Conservation (phyloP, 2,888 invertebrate genomes). For the Synanthedon vespiformis region DNA sequence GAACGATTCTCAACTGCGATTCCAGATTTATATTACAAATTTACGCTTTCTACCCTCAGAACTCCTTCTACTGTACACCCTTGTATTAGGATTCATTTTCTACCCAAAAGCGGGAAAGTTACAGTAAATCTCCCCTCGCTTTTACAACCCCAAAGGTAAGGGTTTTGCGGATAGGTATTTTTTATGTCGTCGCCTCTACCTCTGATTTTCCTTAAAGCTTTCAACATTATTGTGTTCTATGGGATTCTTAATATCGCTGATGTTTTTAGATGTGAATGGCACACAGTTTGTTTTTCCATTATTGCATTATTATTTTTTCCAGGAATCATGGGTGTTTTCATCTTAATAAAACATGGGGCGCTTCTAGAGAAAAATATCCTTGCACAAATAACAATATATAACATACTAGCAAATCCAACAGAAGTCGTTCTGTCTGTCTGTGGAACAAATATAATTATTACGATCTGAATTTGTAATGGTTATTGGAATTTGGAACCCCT, state of each 20-base stretch:
- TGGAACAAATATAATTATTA: no score
- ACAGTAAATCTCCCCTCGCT: constrained; percentile 8
- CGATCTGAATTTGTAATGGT: no score
- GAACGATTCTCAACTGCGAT: constrained; percentile 42
- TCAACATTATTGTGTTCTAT: neutral
- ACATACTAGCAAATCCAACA: no score
- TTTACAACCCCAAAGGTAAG: constrained; percentile 32
- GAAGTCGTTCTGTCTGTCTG: no score
- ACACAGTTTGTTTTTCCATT: no score
- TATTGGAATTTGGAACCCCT: no score
- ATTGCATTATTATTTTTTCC: no score
- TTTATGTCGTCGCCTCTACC: constrained; percentile 21
- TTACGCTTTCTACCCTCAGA: constrained; percentile 7
- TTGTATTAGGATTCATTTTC: neutral
- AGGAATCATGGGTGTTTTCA: no score
- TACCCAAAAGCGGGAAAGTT: neutral
- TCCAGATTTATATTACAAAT: constrained; percentile 40
- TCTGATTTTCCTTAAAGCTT: constrained; percentile 29
- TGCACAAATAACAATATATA: no score
- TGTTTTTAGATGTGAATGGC: neutral
- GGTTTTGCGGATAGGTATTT: constrained; percentile 30
- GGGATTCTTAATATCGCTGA: neutral
- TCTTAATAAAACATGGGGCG: no score
- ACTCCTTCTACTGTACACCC: neutral
- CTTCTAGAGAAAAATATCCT: no score